phyloP scores from a whole-genome alignment of 2,113 vertebrate genomes.

The Halcyon malimbica region DNA sequence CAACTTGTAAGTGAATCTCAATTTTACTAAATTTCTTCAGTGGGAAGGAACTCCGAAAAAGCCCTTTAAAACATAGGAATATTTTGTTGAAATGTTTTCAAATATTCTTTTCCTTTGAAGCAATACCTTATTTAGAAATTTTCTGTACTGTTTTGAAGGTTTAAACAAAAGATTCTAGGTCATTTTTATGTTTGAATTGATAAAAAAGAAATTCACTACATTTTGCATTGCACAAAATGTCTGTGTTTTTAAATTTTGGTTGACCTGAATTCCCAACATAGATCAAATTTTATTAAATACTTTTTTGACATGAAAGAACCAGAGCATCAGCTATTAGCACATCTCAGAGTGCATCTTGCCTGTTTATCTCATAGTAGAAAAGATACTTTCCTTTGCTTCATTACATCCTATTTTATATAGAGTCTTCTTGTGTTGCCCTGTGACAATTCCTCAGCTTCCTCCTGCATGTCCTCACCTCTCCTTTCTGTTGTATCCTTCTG shows the following conservation, averaged over 20 bases:
- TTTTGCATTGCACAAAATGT: not conserved
- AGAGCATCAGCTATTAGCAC: not conserved
- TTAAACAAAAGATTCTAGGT: not conserved
- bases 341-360: not conserved
- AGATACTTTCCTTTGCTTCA: not conserved
- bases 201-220: not conserved
- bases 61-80: not conserved
- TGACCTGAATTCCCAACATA: slow-evolving; percentile 16
- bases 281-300: not conserved
- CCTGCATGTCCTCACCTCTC: slow-evolving; percentile 22
- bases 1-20: not conserved
- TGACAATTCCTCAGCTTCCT: not conserved
- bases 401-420: not conserved
- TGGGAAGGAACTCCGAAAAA: not conserved
- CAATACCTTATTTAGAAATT: not conserved
- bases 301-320: not conserved
- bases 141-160: not conserved
- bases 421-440: not conserved
- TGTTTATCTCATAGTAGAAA: not conserved
- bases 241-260: not conserved
- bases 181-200: not conserved
- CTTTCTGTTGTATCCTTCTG: not conserved
- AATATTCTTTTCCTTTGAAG: not conserved
- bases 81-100: not conserved
- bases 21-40: not conserved